A percentile compares a stretch with the other conserved stretches of the same genome.
Evolutionary conservation across 2,888 invertebrate genomes (phyloP).

Genomic region (Hypomecis atomaria): DNA sequence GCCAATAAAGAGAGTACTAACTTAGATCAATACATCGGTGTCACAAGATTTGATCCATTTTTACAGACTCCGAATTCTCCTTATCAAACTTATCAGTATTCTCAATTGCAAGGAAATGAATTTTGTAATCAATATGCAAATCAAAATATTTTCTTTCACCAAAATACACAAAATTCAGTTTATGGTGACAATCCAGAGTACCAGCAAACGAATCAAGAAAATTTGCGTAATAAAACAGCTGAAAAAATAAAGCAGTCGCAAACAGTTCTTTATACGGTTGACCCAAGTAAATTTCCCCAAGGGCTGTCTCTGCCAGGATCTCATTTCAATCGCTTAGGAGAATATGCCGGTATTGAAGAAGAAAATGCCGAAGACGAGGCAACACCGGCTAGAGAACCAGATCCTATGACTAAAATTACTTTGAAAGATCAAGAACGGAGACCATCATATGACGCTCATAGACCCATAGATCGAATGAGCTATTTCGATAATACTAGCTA

Average conservation of each 20-base stretch:
- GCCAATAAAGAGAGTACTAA: not conserved
- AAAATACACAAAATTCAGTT: not conserved
- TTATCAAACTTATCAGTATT: not conserved
- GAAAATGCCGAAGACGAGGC: no score
- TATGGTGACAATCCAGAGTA: not conserved
- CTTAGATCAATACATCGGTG: constrained; percentile 3
- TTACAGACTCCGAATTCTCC: not conserved
- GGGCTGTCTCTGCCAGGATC: not conserved
- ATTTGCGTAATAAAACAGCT: not conserved
- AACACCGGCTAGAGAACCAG: not conserved
- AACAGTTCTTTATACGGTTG: not conserved
- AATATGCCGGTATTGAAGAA: no score
- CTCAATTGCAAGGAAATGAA: no score
- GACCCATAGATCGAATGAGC: not conserved
- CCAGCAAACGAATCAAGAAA: not conserved
- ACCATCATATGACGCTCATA: constrained; percentile 7
- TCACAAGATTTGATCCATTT: not conserved
- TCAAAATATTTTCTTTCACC: not conserved
- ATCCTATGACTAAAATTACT: not conserved
- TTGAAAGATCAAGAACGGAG: not conserved
- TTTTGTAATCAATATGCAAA: no score
- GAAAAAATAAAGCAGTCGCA: not conserved
- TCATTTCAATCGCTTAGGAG: not conserved
- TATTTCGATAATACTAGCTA: not conserved
- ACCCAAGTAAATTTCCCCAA: not conserved